Evolutionary conservation across 2,888 invertebrate genomes (phyloP), one percentile per base, ranked within the genome.

Genomic region (Ecliptopera silaceata): DNA sequence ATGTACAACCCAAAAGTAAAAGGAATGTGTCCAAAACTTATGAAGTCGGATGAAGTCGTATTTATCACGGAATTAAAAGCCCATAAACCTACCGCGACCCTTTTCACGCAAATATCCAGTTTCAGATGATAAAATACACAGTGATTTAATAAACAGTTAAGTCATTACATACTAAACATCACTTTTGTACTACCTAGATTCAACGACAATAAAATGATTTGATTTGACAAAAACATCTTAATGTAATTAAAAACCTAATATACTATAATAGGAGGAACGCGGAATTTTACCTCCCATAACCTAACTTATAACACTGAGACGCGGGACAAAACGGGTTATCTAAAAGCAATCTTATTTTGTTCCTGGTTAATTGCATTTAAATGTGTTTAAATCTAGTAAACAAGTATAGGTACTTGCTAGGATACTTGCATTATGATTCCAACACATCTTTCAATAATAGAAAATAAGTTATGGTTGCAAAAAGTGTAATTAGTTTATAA

Each of bases 1-100:
- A 41, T 50, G 43, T 38, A 38, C 17, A 18, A n/a, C n/a, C 29
- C 12, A 51, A 54, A 50, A 44, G 29, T 44, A 48, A 49, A 26
- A 51, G 45, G 41, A 34, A 17, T 12, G 31, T 26, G 15, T 36
- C 15, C 36, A 13, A n/a, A 63, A 53, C 41, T 55, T 50, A 56
- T 36, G 50, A 48, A 29, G 51, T 57, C 46, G 46, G 43, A 47
- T 56, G 42, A 45, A 48, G 10, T 51, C 31, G 39, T 36, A 18
- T 38, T 59, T 60, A 60, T 56, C 51, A 49, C 42, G 20, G 45
- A 64, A 59, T 65, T 61, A 59, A 63, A 63, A 63, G 50, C 56
- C 12, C 39, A 59, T 57, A 56, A 59, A 49, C 46, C 44, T 49
- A 41, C 12, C 58, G 39, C 34, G 49, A 61, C 62, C 64, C 47